Percentiles rank a stretch among this genome's conserved stretches.
phyloP scores from a whole-genome alignment of 2,113 vertebrate species.

The Progne subis region DNA sequence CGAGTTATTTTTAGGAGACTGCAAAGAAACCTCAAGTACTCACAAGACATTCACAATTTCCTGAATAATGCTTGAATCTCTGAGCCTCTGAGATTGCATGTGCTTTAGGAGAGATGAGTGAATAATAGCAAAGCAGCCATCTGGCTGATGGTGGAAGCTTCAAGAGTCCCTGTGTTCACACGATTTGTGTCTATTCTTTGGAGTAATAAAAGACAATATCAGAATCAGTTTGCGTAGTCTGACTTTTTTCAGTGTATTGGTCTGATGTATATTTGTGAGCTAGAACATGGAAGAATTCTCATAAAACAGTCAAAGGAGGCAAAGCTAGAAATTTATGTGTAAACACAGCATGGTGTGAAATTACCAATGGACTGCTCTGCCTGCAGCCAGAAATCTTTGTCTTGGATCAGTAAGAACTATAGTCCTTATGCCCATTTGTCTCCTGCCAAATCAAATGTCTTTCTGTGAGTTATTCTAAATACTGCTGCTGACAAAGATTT shows the following conservation, averaged over 20 bases:
- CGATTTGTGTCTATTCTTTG: background rate
- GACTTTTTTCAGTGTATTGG: background rate
- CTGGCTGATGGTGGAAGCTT: conserved; percentile 21
- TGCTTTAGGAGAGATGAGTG: conserved; percentile 5
- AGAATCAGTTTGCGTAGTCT: conserved; percentile 11
- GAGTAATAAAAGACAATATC: conserved; percentile 23
- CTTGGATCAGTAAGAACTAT: conserved; percentile 13
- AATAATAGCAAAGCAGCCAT: background rate
- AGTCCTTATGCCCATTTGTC: background rate
- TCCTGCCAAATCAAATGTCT: background rate
- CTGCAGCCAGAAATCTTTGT: conserved; percentile 23
- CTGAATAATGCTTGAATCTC: background rate
- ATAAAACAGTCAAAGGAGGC: conserved; percentile 33
- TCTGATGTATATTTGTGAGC: background rate
- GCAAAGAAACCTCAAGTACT: background rate
- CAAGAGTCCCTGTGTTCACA: background rate
- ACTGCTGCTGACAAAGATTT: background rate
- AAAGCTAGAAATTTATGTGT: conserved; percentile 16
- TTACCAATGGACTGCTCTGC: background rate
- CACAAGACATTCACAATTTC: background rate
- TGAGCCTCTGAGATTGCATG: background rate
- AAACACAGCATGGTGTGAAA: conserved; percentile 26
- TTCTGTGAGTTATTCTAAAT: background rate
- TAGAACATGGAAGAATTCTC: conserved; percentile 22
- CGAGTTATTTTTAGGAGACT: background rate